phyloP scores from a whole-genome alignment of 2,113 vertebrate species.

The Lasiurus borealis region DNA sequence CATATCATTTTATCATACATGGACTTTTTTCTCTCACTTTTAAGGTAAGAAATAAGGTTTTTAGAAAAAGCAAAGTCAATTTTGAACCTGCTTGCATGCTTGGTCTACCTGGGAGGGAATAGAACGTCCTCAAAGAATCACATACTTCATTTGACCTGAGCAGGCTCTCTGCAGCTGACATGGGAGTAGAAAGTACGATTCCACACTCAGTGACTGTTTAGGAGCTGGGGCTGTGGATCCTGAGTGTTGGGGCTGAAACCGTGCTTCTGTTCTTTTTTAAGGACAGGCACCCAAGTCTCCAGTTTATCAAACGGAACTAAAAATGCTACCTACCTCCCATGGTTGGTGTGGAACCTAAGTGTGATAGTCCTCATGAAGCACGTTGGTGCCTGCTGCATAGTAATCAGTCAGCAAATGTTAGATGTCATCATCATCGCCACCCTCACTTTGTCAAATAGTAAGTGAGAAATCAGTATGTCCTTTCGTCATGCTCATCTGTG shows the following conservation, averaged over 20 bases:
- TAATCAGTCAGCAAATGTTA: not conserved
- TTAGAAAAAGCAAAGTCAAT: not conserved
- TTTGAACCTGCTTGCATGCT: not conserved
- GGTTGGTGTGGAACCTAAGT: not conserved
- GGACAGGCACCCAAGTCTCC: not conserved
- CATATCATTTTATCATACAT: not conserved
- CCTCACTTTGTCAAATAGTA: not conserved
- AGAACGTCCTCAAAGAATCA: too few species aligned
- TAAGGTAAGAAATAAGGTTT: not conserved
- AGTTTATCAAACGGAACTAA: not conserved
- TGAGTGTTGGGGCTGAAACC: not conserved
- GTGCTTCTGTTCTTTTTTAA: not conserved
- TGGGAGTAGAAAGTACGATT: not conserved
- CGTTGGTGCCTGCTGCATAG: not conserved
- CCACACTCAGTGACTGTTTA: not conserved
- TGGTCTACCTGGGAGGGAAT: not conserved
- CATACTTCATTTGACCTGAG: not conserved
- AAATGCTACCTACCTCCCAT: too few species aligned
- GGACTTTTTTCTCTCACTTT: not conserved
- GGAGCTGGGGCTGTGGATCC: not conserved
- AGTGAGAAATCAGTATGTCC: not conserved
- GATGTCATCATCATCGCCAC: rapidly evolving
- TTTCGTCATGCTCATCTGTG: rapidly evolving
- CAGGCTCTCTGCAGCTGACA: rapidly evolving
- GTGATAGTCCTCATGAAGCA: not conserved